Evolutionary conservation across 2,888 invertebrate genomes (phyloP).

Genomic region (Philereme vetulata): DNA sequence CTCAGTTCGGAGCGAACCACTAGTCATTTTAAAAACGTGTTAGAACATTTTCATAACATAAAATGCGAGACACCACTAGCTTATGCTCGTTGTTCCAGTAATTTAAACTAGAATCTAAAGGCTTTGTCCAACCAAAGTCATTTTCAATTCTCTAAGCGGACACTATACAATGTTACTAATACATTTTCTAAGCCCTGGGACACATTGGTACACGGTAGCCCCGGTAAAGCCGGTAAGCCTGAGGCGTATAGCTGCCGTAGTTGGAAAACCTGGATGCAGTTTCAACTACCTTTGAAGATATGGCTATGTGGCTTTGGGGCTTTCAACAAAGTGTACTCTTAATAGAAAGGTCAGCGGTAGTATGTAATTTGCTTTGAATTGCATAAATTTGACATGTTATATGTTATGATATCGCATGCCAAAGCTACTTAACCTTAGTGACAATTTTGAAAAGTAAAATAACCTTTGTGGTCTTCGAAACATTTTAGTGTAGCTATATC

Average conservation of each 20-base stretch:
- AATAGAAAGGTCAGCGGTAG: conserved; percentile 11
- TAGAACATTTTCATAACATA: too few relatives aligned
- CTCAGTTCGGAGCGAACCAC: too few relatives aligned
- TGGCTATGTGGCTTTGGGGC: conserved; percentile 10
- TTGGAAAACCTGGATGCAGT: conserved; percentile 26
- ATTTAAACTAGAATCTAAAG: not conserved
- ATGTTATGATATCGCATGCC: too few relatives aligned
- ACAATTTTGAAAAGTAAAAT: too few relatives aligned
- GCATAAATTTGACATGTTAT: too few relatives aligned
- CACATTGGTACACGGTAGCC: conserved; percentile 18
- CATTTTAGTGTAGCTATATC: too few relatives aligned
- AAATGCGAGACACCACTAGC: too few relatives aligned
- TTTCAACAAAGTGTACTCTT: conserved; percentile 3
- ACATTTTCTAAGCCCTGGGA: conserved; percentile 19
- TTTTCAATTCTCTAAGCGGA: conserved; percentile 24
- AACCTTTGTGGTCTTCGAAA: too few relatives aligned
- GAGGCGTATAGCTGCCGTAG: conserved; percentile 19
- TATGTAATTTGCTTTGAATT: not conserved
- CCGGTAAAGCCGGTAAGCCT: conserved; percentile 24
- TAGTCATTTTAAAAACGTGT: too few relatives aligned
- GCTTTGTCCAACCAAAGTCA: conserved; percentile 12
- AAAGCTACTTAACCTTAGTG: too few relatives aligned
- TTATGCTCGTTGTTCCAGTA: not conserved
- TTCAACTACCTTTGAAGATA: conserved; percentile 28
- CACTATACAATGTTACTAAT: conserved; percentile 11